These are phyloP conservation scores for Avahi laniger DNA, from an alignment of 2,797 vertebrate genomes.

Conservation along the genomic window DNA sequence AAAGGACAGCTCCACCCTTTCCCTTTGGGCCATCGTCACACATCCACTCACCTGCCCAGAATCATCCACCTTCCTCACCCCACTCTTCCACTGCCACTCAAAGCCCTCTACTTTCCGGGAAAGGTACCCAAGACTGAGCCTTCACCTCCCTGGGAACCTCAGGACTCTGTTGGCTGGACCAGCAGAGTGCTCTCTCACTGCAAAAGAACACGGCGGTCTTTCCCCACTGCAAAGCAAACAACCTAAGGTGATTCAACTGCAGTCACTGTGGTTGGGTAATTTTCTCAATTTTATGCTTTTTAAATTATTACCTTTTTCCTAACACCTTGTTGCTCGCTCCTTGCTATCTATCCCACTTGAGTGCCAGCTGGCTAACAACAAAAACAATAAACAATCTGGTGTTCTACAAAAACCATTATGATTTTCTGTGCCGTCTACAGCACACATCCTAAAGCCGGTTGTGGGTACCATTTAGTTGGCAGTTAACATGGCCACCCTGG, in stretches of 20 bases:
- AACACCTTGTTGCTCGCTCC: neutral
- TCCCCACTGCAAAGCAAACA: neutral
- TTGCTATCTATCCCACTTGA: neutral
- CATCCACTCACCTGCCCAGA: neutral
- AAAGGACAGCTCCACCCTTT: neutral
- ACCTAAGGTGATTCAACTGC: neutral
- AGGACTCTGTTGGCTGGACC: neutral
- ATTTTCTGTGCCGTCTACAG: neutral
- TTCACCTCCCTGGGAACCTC: neutral
- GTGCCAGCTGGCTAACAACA: neutral
- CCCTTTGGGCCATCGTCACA: neutral
- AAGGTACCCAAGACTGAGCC: neutral
- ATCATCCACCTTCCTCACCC: neutral
- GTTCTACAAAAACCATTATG: neutral
- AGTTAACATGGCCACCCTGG: neutral
- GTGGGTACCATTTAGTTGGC: neutral
- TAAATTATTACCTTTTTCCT: neutral
- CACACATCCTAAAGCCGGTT: fast-evolving
- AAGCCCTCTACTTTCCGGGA: neutral
- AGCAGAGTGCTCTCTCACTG: no score
- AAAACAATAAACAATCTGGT: neutral
- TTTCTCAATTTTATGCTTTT: neutral
- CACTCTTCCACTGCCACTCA: neutral
- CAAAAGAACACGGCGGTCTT: neutral
- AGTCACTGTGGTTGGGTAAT: neutral